Conservation (phyloP, 2,113 vertebrate species). For the Poicephalus meyeri region DNA sequence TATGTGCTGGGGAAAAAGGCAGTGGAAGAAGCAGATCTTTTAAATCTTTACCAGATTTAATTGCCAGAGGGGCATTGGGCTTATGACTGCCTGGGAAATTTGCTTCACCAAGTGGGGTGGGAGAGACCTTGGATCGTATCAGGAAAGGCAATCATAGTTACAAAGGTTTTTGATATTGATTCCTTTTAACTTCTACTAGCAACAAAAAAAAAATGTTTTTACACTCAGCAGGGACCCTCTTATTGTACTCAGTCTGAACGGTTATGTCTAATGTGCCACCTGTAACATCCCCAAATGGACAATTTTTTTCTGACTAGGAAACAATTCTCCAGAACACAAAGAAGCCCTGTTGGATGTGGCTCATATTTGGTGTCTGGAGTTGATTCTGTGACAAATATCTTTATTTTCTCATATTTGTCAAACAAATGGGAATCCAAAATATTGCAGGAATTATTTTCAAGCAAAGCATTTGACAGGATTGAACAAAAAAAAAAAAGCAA, state of each 20-base stretch:
- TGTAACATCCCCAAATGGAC: neutral
- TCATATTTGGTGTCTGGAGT: neutral
- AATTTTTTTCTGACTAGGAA: neutral
- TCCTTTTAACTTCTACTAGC: neutral
- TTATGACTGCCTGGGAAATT: accelerated
- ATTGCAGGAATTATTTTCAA: neutral
- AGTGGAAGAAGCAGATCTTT: neutral
- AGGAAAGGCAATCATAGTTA: neutral
- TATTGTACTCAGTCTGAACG: neutral
- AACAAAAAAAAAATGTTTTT: neutral
- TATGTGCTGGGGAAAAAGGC: accelerated
- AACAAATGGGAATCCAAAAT: conserved; percentile 19
- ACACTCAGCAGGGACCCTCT: neutral
- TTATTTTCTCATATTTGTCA: neutral
- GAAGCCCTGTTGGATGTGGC: neutral
- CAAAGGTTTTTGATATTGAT: neutral
- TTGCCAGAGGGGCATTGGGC: neutral
- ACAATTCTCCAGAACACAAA: neutral
- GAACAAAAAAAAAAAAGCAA: neutral
- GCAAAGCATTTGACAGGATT: neutral
- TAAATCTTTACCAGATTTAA: neutral
- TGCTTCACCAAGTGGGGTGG: neutral
- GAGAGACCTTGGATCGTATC: neutral
- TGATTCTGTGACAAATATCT: conserved; percentile 24
- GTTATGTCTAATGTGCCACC: neutral